Percentiles rank a stretch among this genome's conserved stretches.
Evolutionary conservation across 2,113 vertebrate genomes (phyloP).

Genomic region (Oreochromis niloticus): DNA sequence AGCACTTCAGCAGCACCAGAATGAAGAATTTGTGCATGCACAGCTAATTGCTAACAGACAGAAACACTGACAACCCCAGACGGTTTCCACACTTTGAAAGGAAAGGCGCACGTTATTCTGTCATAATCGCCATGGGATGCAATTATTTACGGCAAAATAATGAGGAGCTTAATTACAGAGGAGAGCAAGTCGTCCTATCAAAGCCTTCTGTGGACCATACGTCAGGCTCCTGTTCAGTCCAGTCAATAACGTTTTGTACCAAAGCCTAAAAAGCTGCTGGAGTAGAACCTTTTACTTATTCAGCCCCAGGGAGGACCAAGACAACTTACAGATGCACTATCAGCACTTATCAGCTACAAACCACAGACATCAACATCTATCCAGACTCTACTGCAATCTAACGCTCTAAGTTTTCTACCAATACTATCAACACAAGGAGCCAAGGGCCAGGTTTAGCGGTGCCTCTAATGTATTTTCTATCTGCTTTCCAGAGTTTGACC

Average conservation of each 20-base stretch:
- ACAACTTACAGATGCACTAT: conserved; percentile 20
- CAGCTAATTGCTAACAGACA: neutral
- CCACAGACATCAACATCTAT: neutral
- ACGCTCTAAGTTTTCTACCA: conserved; percentile 1
- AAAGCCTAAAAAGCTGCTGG: neutral
- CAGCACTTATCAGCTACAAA: conserved; percentile 24
- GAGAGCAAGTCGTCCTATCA: conserved; percentile 5
- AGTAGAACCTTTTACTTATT: neutral
- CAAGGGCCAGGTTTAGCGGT: neutral
- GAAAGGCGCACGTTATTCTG: neutral
- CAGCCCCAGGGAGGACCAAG: neutral
- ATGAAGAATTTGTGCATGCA: neutral
- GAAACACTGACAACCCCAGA: neutral
- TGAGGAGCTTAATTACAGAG: conserved; percentile 22
- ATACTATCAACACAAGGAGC: neutral
- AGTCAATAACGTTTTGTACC: neutral
- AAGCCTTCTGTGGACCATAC: neutral
- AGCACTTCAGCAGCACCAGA: neutral
- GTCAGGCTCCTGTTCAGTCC: neutral
- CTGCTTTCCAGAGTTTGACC: neutral
- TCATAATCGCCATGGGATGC: conserved; percentile 8
- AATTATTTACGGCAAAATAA: conserved; percentile 36
- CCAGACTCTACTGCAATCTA: neutral
- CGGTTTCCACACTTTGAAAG: neutral
- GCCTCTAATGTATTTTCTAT: neutral